Evolutionary conservation across 2,113 vertebrate genomes (phyloP).

Genomic region (Gasterosteus nipponicus): DNA sequence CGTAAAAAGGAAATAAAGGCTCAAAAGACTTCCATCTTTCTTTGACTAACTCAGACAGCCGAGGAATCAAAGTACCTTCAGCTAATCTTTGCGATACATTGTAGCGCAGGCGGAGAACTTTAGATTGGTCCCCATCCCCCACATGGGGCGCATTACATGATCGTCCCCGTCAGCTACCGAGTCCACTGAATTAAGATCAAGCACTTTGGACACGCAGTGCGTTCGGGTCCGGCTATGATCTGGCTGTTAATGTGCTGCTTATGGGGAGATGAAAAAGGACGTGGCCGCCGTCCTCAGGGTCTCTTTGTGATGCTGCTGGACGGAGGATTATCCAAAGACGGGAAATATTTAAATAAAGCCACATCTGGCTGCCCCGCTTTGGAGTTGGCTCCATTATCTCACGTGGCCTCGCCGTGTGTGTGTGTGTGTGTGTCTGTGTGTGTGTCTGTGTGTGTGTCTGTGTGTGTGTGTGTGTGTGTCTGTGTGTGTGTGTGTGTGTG

Average conservation of each 20-base stretch:
- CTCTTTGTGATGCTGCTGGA: conserved; percentile 72
- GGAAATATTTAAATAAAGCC: conserved; percentile 75
- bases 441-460: conserved; percentile 17
- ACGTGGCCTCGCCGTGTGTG: conserved; percentile 20
- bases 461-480: conserved; percentile 4
- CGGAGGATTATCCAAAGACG: conserved; percentile 76
- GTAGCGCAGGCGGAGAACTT: not conserved
- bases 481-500: conserved; percentile 12
- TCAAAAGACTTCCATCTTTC: not conserved
- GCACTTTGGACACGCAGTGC: conserved; percentile 65
- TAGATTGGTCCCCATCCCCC: not conserved
- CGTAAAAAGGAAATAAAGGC: not conserved
- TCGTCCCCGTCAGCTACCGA: conserved; percentile 11
- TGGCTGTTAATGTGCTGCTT: conserved; percentile 63
- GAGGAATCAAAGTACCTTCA: not conserved
- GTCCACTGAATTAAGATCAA: conserved; percentile 51
- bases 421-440: conserved; percentile 13
- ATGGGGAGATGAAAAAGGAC: conserved; percentile 64
- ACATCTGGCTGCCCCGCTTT: conserved; percentile 74
- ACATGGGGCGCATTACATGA: not conserved
- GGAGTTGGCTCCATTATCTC: conserved; percentile 66
- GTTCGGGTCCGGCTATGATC: conserved; percentile 30
- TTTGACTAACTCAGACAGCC: not conserved
- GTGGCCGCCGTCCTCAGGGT: conserved; percentile 70
- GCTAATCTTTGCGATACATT: not conserved